These are phyloP conservation scores for Mionectes macconnelli DNA, from an alignment of 2,113 vertebrate species.

Conservation along the genomic window DNA sequence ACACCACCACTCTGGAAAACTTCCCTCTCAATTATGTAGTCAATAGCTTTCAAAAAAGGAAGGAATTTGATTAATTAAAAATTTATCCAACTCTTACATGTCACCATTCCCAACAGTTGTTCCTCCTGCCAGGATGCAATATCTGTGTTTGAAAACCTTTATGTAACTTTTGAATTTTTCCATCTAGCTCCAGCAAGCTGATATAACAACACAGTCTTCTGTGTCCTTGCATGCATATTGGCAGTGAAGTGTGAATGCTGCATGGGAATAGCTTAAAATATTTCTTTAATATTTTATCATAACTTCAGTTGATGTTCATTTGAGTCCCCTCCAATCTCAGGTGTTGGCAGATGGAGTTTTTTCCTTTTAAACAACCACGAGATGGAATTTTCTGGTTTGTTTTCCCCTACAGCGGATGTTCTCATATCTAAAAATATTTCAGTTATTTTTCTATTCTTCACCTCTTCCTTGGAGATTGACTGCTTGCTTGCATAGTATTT, in stretches of 20 bases:
- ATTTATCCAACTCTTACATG: not conserved
- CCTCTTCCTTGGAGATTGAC: not conserved
- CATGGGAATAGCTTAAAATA: slow-evolving; percentile 4
- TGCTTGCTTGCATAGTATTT: not conserved
- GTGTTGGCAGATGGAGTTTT: not conserved
- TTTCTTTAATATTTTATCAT: slow-evolving; percentile 49
- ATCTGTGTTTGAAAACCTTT: not conserved
- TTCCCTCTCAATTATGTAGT: not conserved
- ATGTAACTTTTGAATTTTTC: not conserved
- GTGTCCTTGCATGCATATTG: not conserved
- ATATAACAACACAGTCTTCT: not conserved
- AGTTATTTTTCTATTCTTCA: not conserved
- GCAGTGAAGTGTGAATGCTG: not conserved
- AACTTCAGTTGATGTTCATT: not conserved
- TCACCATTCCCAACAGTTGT: not conserved
- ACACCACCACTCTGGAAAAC: not conserved
- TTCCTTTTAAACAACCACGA: not conserved
- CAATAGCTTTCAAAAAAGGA: not conserved
- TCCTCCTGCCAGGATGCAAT: not conserved
- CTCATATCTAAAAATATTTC: not conserved
- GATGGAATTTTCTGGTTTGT: slow-evolving; percentile 5
- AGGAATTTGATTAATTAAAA: not conserved
- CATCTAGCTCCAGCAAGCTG: not conserved
- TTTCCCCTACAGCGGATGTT: not conserved
- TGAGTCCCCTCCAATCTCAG: not conserved